Evolutionary conservation across 2,888 invertebrate genomes (phyloP).

Genomic region (Phyllotreta striolata): DNA sequence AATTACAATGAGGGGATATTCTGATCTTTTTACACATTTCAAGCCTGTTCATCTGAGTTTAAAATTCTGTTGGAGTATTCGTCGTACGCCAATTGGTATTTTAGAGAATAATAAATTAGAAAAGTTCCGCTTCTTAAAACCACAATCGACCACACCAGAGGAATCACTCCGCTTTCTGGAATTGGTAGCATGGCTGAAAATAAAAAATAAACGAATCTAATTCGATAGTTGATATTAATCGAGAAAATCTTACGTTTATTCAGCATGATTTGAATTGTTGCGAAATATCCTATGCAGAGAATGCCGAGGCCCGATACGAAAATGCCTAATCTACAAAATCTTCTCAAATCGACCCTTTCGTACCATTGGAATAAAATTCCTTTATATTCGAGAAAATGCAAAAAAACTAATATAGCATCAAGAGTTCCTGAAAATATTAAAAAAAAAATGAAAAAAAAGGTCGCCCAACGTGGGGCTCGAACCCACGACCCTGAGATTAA

Average conservation of each 20-base stretch:
- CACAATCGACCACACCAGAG: slow-evolving; percentile 66
- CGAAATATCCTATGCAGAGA: slow-evolving; percentile 63
- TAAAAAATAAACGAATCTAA: no score
- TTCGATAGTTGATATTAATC: no score
- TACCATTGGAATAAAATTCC: slow-evolving; percentile 62
- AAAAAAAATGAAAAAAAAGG: slow-evolving; percentile 18
- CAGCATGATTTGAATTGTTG: slow-evolving; percentile 42
- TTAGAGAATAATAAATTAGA: slow-evolving; percentile 57
- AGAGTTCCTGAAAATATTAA: slow-evolving; percentile 45
- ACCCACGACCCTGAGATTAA: slow-evolving; percentile 69
- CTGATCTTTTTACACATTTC: no score
- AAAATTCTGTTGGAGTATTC: no score
- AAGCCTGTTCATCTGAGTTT: no score
- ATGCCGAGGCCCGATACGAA: slow-evolving; percentile 62
- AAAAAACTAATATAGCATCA: slow-evolving; percentile 43
- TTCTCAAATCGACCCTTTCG: slow-evolving; percentile 62
- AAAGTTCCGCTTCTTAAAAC: slow-evolving; percentile 65
- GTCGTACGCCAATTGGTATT: no score
- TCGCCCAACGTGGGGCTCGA: slow-evolving; percentile 68
- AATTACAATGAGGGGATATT: no score
- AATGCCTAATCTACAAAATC: slow-evolving; percentile 64
- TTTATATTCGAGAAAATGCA: slow-evolving; percentile 47
- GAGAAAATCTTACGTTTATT: slow-evolving; percentile 47
- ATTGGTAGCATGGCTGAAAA: slow-evolving; percentile 64
- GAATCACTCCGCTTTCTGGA: slow-evolving; percentile 62